Evolutionary conservation across 2,888 invertebrate species (phyloP), one percentile per base, ranked within the genome.

Genomic region (Junonia oenone): DNA sequence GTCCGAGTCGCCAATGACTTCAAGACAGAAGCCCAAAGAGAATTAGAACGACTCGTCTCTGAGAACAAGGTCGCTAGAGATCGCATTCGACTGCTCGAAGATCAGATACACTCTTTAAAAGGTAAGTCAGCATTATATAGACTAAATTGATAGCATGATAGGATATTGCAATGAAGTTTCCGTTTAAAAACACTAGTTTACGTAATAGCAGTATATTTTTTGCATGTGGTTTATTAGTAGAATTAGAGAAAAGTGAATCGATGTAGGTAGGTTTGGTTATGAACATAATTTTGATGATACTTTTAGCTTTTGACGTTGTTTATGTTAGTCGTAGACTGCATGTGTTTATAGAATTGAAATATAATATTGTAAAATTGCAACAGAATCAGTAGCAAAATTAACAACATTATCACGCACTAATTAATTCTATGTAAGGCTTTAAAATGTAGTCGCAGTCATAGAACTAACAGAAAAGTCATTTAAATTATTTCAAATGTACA

Each of bases 1-100:
- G 98, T 98, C 0, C 93, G 98, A 22, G 98, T 98, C 11, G 98
- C 98, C 37, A 98, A 98, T 82, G 97, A 98, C 83, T 97, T 98
- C 86, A 97, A 98, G 85, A 96, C 96, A 11, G 98, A 98, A 80
- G 97, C 97, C 0, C 95, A 96, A 74, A 93, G 95, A 61, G 96
- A 97, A 73, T 84, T 95, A 57, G 96, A 96, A 73, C 91, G 93
- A 45, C 91, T 97, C 45, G 93, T 95, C 58, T 91, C 95, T 69
- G 97, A 98, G 76, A 97, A 98, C 82, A 95, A 95, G 71, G 83
- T 92, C 13, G 93, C 96, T 40, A 91, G 95, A 56, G 97, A 97
- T 69, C 93, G 94, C 66, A 93, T 97, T 58, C 91, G 95, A 51
- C 83, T 92, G 63, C 84, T 97, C 5, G 95, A 95, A 71, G 93